Evolutionary conservation across 2,888 invertebrate species (phyloP).

Genomic region (Mystacides longicornis): DNA sequence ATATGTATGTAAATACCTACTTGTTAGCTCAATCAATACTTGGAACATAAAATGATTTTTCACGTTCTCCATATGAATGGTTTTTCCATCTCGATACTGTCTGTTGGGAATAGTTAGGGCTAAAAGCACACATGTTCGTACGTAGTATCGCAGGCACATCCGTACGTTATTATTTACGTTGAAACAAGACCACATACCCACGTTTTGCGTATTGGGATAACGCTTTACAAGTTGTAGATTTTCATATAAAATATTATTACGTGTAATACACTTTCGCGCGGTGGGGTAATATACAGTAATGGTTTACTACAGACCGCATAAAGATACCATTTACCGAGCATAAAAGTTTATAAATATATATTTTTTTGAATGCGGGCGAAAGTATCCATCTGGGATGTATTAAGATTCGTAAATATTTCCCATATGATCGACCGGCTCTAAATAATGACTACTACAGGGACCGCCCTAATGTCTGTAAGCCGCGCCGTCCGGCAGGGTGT

Average conservation of each 20-base stretch:
- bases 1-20: no score
- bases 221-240: not conserved
- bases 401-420: slow-evolving; percentile 2
- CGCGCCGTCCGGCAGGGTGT: no score
- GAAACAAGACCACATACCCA: not conserved
- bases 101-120: slow-evolving; percentile 13
- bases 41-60: no score
- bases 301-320: not conserved
- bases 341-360: not conserved
- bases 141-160: not conserved
- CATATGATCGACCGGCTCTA: not conserved
- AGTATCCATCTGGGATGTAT: not conserved
- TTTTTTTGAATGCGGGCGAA: not conserved
- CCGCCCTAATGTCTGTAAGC: no score
- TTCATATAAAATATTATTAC: not conserved
- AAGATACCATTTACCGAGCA: not conserved
- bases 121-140: not conserved
- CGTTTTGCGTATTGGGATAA: not conserved
- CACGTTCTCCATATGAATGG: no score
- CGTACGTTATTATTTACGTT: not conserved
- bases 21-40: no score
- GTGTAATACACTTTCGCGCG: no score
- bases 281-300: not conserved
- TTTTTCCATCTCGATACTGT: not conserved
- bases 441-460: not conserved